Evolutionary conservation across 92 coral and sea anemone genomes (phyloP), one percentile per base, ranked within the genome.

Genomic region (Bergia sp.): DNA sequence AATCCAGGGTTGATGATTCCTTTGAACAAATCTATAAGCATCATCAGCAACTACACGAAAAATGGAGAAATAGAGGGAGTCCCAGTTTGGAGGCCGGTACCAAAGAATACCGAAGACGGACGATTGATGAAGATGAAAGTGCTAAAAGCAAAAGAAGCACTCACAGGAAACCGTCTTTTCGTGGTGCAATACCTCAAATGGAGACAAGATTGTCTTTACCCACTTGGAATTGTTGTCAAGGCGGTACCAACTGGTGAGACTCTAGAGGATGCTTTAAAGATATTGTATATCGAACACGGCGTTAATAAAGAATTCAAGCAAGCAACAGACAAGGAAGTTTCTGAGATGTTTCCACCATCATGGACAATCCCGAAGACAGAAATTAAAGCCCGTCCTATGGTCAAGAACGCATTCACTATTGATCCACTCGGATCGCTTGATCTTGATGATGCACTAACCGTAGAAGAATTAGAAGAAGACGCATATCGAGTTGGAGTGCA

Each of bases 151-250:
- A 80, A 85, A 67, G 73, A 90, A 1, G 96, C 91, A 5, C 89
- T 88, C 36, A 82, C 85, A 38, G 92, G 92, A 16, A 87, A 92
- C 76, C 82, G 77, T 77, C 80, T 96, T 50, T 95, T 96, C 77
- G 92, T 96, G 79, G 98, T 95, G 20, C 87, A 89, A 86, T 92
- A 86, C 76, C 95, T 92, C 9, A 91, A 89, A 73, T 96, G 99
- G 99, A 79, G 92, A 55, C 39, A 67, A 9, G 95, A 93, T 21
- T 95, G 64, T 65, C 72, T 85, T 58, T 39, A 71, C 37, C 99
- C 99, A 55, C 90, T 96, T 10, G 99, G 96, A 20, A 90, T 93
- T 29, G 98, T 85, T 42, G 85, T 93, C n/a, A 89, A 89, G 23
- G 43, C 91, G 3, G 75, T 96, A 13, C 86, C 90, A 18, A 47